Conservation (phyloP, 2,797 vertebrate species). For the Sebastes umbrosus region DNA sequence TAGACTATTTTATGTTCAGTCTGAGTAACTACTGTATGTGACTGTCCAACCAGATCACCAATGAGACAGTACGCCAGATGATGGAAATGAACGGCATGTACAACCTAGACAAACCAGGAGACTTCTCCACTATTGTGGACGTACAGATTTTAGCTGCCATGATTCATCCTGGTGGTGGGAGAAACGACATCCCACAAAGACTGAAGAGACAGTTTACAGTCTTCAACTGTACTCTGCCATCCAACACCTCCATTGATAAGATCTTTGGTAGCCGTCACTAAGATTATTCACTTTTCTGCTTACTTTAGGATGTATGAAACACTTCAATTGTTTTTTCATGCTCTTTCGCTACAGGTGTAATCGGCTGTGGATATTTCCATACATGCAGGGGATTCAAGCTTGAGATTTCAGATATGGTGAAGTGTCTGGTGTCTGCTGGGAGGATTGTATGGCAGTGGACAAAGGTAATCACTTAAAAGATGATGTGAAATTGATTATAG, state of each 20-base stretch:
- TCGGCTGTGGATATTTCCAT: conserved; percentile 86
- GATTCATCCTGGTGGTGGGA: conserved; percentile 91
- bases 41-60: conserved; percentile 83
- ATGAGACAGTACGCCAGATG: conserved; percentile 89
- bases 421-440: conserved; percentile 82
- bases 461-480: conserved; percentile 66
- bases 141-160: conserved; percentile 90
- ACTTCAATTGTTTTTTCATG: not conserved
- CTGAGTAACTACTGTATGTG: not conserved
- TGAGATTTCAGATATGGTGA: conserved; percentile 73
- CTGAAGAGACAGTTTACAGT: conserved; percentile 90
- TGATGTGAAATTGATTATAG: not conserved
- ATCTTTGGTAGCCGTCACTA: conserved; percentile 85
- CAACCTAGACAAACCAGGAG: conserved; percentile 89
- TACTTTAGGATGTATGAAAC: not conserved
- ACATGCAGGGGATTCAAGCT: conserved; percentile 80
- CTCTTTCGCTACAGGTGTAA: conserved; percentile 78
- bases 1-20: not conserved
- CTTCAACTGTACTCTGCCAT: conserved; percentile 90
- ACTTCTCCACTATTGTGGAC: conserved; percentile 87
- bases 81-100: conserved; percentile 91
- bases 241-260: conserved; percentile 88
- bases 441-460: conserved; percentile 89
- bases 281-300: conserved; percentile 9
- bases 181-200: conserved; percentile 90